Conservation (phyloP, 2,888 invertebrate genomes). For the Pogonocherus hispidulus region DNA sequence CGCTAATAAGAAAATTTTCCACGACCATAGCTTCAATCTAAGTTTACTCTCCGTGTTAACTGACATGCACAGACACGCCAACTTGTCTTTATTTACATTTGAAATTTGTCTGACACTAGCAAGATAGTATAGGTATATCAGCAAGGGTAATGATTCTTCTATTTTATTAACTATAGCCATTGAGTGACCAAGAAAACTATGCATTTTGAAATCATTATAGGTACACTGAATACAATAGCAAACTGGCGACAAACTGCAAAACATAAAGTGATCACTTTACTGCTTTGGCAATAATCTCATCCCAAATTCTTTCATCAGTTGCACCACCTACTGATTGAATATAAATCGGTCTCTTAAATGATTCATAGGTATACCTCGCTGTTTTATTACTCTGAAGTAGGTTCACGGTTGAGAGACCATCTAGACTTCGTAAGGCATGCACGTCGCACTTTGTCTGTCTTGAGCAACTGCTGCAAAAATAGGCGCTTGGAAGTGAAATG, state of each 20-base stretch:
- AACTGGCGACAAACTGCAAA: no score
- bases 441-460: constrained; percentile 46
- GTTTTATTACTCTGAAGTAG: constrained; percentile 44
- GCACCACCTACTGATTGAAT: neutral
- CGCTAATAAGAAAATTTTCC: no score
- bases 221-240: neutral
- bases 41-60: no score
- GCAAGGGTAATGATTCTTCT: neutral
- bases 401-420: constrained; percentile 55
- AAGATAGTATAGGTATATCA: neutral
- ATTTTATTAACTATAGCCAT: neutral
- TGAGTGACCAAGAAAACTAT: neutral
- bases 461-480: constrained; percentile 46
- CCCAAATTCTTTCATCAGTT: neutral
- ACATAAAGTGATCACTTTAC: neutral
- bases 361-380: constrained; percentile 39
- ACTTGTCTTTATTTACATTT: no score
- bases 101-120: no score
- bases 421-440: constrained; percentile 50
- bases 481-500: constrained; percentile 50
- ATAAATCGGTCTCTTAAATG: constrained; percentile 28
- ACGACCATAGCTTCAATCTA: no score
- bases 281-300: constrained; percentile 1
- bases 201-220: neutral
- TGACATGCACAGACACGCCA: no score